Evolutionary conservation across 2,888 invertebrate genomes (phyloP), one percentile per base, ranked within the genome.

Genomic region (Apodemia duryi): DNA sequence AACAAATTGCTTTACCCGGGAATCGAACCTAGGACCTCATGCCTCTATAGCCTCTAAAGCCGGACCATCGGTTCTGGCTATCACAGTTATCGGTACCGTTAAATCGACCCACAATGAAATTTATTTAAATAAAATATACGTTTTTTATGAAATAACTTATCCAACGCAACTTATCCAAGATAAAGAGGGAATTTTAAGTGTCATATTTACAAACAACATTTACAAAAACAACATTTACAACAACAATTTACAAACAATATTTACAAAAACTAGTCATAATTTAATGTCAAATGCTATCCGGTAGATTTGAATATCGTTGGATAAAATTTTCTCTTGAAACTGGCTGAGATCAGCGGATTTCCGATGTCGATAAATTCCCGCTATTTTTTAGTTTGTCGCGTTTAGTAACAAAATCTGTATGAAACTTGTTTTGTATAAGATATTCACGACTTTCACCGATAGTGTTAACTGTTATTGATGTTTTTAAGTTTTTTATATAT

Each of bases 331-430:
- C 64, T 66, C 65, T 65, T 52, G 65, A 65, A 70, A 63, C 62
- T 49, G 66, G 54, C 62, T 68, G 76, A 74, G 75, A 77, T 75
- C 71, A 75, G 72, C 78, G 82, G 83, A 84, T 77, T 78, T 83
- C 78, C 78, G 80, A 72, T 72, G 68, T 69, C 75, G 74, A 81
- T 84, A 80, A 80, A 79, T 79, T 68, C 61, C 67, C 35, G 52
- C 62, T 68, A 65, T 68, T 69, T 69, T 69, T 66, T 57, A 57
- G 57, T 57, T 57, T 57, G 57, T 57, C 32, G 57, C 57, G 57
- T 57, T 57, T 57, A 57, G 57, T 29, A 32, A 57, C 57, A 67
- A 67, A 69, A 66, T 67, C 46, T 57, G 57, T 64, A 61, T 65
- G 38, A 51, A 60, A 64, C 35, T 64, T 61, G 38, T 64, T 64